Evolutionary conservation across 2,888 invertebrate species (phyloP), one percentile per base, ranked within the genome.

Genomic region (Ctenicera cuprea): DNA sequence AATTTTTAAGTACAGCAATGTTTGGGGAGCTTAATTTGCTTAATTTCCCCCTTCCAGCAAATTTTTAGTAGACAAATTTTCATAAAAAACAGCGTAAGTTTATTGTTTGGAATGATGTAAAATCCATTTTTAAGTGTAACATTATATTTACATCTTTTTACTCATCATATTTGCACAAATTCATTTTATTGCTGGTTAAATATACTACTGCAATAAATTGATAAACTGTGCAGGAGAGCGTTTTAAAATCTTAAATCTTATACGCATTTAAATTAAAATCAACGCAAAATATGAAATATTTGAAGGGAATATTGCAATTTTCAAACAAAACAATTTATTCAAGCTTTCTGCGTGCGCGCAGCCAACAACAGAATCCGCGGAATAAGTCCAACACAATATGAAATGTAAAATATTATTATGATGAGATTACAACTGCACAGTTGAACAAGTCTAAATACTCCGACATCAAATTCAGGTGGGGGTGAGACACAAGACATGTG

Each of bases 351-450:
- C 65, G 65, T 66, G 70, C 66, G 66, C 66, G 66, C 74, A 71
- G 69, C 74, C 69, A 71, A 74, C 71, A 57, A 45, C 65, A 75
- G 78, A 80, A 80, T 82, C 79, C 81, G 76, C 79, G 80, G 82
- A 82, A 82, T 83, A 82, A 83, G 80, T 82, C 84, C 83, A 83
- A 81, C 81, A 85, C 85, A 85, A 86, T 88, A 88, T 88, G 88
- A 86, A 87, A 87, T 86, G 85, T 85, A 86, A 87, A 87, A 86
- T 87, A 86, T 87, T 87, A 87, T 87, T 87, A 87, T 92, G 91
- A 93, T 92, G 91, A 89, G 93, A 92, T 93, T 93, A 92, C 89
- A 83, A 86, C 88, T 83, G 88, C 89, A 90, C 92, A 91, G 89
- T 89, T 91, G 91, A 89, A 86, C 90, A 90, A 88, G 81, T 87